These are phyloP conservation scores for Hippopotamyrus pictus DNA, from an alignment of 2,797 vertebrate genomes.

Conservation along the genomic window DNA sequence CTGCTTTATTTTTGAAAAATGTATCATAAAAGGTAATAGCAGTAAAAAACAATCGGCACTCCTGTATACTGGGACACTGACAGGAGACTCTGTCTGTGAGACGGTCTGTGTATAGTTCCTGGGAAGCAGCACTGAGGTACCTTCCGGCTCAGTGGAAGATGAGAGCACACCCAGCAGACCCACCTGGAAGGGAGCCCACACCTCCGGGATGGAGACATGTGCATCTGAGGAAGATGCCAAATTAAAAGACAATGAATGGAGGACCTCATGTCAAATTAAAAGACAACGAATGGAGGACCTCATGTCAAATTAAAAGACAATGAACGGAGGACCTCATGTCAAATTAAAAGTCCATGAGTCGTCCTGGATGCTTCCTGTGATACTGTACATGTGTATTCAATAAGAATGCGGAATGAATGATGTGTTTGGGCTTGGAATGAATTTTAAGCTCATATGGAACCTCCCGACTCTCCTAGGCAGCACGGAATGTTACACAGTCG, in stretches of 20 bases:
- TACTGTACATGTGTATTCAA: background rate
- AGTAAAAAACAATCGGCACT: background rate
- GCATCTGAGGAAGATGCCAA: background rate
- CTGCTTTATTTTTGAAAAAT: background rate
- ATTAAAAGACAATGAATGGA: background rate
- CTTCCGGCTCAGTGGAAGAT: background rate
- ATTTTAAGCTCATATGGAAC: background rate
- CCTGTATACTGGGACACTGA: background rate
- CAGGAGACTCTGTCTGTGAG: background rate
- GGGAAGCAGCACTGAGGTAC: background rate
- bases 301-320: background rate
- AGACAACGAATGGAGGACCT: background rate
- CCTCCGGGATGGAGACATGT: background rate
- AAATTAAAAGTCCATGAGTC: no score
- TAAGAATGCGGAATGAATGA: no score
- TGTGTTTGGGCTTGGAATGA: background rate
- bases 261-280: background rate
- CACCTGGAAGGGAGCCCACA: background rate
- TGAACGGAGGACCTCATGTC: background rate
- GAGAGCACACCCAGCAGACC: background rate
- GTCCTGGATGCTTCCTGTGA: no score
- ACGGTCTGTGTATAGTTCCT: background rate
- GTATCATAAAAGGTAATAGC: background rate
- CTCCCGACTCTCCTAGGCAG: background rate
- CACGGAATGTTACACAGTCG: conserved; percentile 37